Conservation (phyloP, 2,113 vertebrate genomes). For the Pipa parva region DNA sequence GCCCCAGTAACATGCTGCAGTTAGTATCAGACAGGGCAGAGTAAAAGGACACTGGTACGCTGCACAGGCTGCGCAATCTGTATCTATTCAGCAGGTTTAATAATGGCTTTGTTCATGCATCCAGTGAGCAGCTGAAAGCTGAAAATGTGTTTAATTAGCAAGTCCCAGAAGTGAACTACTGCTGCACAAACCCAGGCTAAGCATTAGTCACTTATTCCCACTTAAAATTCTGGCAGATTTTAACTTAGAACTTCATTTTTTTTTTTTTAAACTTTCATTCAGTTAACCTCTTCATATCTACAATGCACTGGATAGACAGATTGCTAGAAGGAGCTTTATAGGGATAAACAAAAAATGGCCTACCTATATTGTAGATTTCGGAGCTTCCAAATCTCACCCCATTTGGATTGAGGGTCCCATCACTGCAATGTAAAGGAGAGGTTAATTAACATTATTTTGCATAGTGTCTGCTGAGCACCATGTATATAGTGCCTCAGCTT, state of each 20-base stretch:
- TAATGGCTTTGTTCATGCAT: conserved; percentile 36
- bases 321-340: too few species aligned
- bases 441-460: too few species aligned
- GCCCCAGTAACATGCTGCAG: conserved; percentile 23
- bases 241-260: conserved; percentile 19
- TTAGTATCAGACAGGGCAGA: conserved; percentile 24
- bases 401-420: conserved; percentile 92
- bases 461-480: too few species aligned
- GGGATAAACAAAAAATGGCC: too few species aligned
- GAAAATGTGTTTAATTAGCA: conserved; percentile 42
- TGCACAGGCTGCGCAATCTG: conserved; percentile 29
- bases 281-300: conserved; percentile 31
- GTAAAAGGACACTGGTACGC: conserved; percentile 22
- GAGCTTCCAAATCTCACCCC: conserved; percentile 95
- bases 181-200: conserved; percentile 21
- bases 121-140: conserved; percentile 29
- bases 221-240: conserved; percentile 30
- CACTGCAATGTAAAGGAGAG: too few species aligned
- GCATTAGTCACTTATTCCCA: conserved; percentile 34
- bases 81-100: conserved; percentile 37
- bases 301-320: too few species aligned
- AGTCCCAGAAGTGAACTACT: conserved; percentile 34
- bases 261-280: too few species aligned
- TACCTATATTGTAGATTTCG: conserved; percentile 97
- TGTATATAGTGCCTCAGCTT: too few species aligned